Conservation (phyloP, 2,797 vertebrate species). For the Phoeniculus purpureus region DNA sequence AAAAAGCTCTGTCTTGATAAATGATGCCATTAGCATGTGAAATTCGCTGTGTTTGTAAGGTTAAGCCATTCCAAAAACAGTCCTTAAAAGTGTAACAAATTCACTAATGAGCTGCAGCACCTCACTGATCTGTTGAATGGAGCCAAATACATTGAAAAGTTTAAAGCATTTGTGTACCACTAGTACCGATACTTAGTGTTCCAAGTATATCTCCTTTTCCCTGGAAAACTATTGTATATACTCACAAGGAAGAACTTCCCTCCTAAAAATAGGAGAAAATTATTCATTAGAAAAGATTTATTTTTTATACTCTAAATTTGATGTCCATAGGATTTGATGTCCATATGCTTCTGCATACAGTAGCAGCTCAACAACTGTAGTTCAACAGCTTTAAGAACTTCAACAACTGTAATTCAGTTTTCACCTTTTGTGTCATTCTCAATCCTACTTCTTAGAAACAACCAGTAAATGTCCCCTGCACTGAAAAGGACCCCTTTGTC, state of each 20-base stretch:
- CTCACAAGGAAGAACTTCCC: background rate
- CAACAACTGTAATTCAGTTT: background rate
- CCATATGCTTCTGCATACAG: background rate
- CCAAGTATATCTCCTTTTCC: slow-evolving; percentile 55
- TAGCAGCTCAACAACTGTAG: too few relatives aligned
- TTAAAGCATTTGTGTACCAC: slow-evolving; percentile 54
- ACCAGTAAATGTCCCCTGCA: background rate
- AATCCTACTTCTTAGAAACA: background rate
- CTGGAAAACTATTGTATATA: background rate
- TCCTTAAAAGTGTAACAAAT: slow-evolving; percentile 76
- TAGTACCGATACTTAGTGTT: slow-evolving; percentile 34
- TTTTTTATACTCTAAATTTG: slow-evolving; percentile 25
- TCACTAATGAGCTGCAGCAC: slow-evolving; percentile 72
- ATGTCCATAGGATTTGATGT: background rate
- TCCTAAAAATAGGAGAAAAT: slow-evolving; percentile 26
- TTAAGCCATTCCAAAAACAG: slow-evolving; percentile 66
- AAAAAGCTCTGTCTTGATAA: slow-evolving; percentile 77
- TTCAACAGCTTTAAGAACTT: background rate
- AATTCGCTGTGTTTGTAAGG: slow-evolving; percentile 62
- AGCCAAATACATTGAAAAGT: slow-evolving; percentile 60
- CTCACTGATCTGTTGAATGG: slow-evolving; percentile 29
- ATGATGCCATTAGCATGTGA: slow-evolving; percentile 78
- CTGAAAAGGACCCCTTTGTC: background rate
- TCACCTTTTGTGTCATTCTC: background rate
- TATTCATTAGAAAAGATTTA: slow-evolving; percentile 14